These are phyloP conservation scores for Channallabes apus DNA, from an alignment of 2,797 vertebrate species.

Conservation along the genomic window DNA sequence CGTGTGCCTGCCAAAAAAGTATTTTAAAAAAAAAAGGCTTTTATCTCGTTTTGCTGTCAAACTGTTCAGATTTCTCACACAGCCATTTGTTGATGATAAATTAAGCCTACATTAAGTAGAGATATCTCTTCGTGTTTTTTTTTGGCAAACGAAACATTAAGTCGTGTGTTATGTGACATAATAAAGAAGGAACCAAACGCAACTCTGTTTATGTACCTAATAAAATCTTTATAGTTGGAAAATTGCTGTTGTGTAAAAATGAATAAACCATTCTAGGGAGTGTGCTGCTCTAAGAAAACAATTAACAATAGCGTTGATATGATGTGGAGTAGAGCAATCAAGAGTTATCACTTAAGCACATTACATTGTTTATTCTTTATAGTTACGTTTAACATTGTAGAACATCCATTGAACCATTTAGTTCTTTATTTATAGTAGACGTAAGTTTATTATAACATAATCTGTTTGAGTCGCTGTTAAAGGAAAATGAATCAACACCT, in stretches of 20 bases:
- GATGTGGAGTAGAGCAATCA: neutral
- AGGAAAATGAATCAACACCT: neutral
- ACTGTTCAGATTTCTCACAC: conserved; percentile 27
- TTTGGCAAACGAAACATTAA: neutral
- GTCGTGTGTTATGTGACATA: neutral
- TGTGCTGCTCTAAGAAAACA: neutral
- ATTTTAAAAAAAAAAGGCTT: neutral
- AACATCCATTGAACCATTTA: neutral
- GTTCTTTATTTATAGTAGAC: no score
- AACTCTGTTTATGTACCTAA: neutral
- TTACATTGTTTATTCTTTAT: neutral
- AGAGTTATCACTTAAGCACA: neutral
- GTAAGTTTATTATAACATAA: neutral
- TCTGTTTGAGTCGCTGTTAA: neutral
- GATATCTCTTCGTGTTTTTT: neutral
- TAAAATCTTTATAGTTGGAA: neutral
- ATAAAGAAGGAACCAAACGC: neutral
- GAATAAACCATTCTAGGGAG: neutral
- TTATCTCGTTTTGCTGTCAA: conserved; percentile 25
- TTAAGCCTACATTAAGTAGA: conserved; percentile 10
- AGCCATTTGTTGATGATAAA: conserved; percentile 32
- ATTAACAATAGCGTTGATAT: neutral
- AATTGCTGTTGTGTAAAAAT: neutral
- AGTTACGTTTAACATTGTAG: neutral
- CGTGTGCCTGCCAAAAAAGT: no score